Percentiles rank a stretch among this genome's conserved stretches.
These are phyloP conservation scores for Papilio dardanus DNA, from an alignment of 1,140 invertebrate genomes.

Conservation along the genomic window DNA sequence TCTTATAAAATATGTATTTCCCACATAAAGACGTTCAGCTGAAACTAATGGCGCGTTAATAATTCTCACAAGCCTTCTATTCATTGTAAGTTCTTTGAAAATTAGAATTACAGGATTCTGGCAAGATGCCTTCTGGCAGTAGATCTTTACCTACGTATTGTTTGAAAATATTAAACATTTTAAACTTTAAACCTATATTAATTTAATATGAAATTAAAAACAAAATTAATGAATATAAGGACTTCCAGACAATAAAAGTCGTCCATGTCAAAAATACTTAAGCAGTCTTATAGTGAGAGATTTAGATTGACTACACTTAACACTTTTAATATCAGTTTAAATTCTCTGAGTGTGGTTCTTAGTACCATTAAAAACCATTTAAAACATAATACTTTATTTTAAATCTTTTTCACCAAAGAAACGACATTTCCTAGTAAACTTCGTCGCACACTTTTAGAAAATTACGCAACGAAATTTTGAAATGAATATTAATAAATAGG, in stretches of 20 bases:
- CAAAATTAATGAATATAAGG: no score
- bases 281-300: no score
- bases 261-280: neutral
- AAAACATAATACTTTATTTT: no score
- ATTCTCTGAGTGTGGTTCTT: no score
- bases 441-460: no score
- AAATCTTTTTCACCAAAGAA: no score
- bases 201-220: neutral
- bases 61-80: conserved; percentile 72
- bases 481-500: neutral
- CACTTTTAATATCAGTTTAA: no score
- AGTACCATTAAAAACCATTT: no score
- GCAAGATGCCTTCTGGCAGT: conserved; percentile 76
- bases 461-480: neutral
- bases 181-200: neutral
- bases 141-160: conserved; percentile 63
- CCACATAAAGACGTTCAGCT: conserved; percentile 69
- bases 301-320: no score
- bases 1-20: conserved; percentile 49
- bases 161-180: conserved; percentile 47
- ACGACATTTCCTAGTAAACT: no score
- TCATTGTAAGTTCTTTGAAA: conserved; percentile 70
- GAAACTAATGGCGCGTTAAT: conserved; percentile 76
- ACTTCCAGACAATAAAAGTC: no score
- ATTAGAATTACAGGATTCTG: conserved; percentile 76